Percentiles rank a stretch among this genome's conserved stretches.
These are phyloP conservation scores for Xylocampa areola DNA, from an alignment of 2,888 invertebrate species.

Conservation along the genomic window DNA sequence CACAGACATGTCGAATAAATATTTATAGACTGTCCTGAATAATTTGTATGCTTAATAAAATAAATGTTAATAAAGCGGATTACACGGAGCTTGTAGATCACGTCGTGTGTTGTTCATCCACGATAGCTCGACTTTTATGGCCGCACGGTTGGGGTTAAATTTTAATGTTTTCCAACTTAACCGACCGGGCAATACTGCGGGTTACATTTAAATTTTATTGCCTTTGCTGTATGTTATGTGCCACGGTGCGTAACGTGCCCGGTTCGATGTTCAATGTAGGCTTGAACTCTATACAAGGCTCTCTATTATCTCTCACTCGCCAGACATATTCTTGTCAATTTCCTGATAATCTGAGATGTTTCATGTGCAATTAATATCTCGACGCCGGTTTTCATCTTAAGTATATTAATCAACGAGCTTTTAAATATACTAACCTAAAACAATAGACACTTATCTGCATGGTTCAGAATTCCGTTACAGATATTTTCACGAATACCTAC, in stretches of 20 bases:
- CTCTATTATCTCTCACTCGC: slow-evolving; percentile 35
- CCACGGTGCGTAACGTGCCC: slow-evolving; percentile 7
- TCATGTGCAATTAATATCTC: slow-evolving; percentile 23
- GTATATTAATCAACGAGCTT: slow-evolving; percentile 11
- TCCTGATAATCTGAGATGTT: slow-evolving; percentile 37
- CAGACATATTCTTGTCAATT: slow-evolving; percentile 41
- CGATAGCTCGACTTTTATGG: slow-evolving; percentile 48
- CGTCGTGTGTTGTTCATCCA: slow-evolving; percentile 25
- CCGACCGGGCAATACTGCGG: slow-evolving; percentile 42
- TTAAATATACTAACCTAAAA: no score
- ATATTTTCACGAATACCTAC: slow-evolving; percentile 1
- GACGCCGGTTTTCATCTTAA: slow-evolving; percentile 8
- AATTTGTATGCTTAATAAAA: slow-evolving; percentile 39
- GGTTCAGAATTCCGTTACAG: no score
- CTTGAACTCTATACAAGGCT: slow-evolving; percentile 28
- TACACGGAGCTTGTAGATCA: slow-evolving; percentile 29
- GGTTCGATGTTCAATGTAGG: slow-evolving; percentile 17
- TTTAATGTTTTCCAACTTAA: slow-evolving; percentile 56
- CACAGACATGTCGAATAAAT: background rate
- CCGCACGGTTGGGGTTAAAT: slow-evolving; percentile 47
- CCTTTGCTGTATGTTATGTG: slow-evolving; percentile 14
- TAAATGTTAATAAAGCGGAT: slow-evolving; percentile 45
- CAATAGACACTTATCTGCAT: no score
- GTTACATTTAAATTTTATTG: slow-evolving; percentile 52
- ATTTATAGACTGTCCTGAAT: no score